phyloP scores from a whole-genome alignment of 1,140 invertebrate species.

The Dendrolimus punctatus region DNA sequence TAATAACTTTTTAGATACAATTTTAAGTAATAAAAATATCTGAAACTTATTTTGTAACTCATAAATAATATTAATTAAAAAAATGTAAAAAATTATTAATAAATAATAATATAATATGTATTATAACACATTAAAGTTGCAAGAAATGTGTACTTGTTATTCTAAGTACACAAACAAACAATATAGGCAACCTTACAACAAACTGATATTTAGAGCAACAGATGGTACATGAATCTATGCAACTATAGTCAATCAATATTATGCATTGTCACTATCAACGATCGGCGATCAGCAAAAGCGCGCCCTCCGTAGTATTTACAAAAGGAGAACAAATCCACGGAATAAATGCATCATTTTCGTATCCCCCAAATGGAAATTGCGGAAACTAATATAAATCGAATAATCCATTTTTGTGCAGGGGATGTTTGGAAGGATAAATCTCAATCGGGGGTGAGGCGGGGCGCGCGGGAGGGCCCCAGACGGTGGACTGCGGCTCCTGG shows the following conservation, averaged over 20 bases:
- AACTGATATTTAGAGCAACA: slow-evolving; percentile 27
- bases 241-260: slow-evolving; percentile 44
- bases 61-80: no score
- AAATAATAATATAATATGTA: no score
- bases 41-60: no score
- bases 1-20: no score
- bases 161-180: slow-evolving; percentile 3
- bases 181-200: background rate
- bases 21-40: no score
- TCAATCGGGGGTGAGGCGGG: slow-evolving; percentile 58
- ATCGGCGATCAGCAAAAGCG: slow-evolving; percentile 35
- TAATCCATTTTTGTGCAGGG: slow-evolving; percentile 59
- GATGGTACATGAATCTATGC: slow-evolving; percentile 40
- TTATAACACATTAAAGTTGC: no score
- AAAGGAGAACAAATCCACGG: slow-evolving; percentile 42
- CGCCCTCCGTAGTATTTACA: slow-evolving; percentile 62
- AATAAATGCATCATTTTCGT: slow-evolving; percentile 27
- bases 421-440: slow-evolving; percentile 59
- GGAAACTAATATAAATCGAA: slow-evolving; percentile 70
- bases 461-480: slow-evolving; percentile 50
- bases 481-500: slow-evolving; percentile 35
- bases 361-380: slow-evolving; percentile 61
- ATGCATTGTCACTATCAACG: slow-evolving; percentile 60
- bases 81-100: no score
- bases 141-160: background rate